Conservation (phyloP, 2,113 vertebrate species). For the Dasypus novemcinctus region DNA sequence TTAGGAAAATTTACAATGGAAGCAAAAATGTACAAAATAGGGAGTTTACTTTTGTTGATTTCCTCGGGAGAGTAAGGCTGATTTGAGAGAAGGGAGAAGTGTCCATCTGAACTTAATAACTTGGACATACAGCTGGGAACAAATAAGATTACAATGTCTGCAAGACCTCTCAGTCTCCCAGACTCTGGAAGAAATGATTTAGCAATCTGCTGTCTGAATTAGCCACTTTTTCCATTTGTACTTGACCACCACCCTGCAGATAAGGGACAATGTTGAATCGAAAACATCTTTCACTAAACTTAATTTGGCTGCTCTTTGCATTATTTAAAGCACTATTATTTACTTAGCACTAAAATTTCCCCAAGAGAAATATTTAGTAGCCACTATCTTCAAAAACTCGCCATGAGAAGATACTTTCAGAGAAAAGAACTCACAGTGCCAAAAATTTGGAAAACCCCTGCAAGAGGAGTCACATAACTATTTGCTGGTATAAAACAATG, state of each 20-base stretch:
- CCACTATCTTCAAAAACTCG: background rate
- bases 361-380: slow-evolving; percentile 26
- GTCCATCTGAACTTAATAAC: background rate
- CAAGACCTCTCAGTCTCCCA: background rate
- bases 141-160: background rate
- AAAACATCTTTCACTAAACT: background rate
- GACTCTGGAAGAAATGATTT: background rate
- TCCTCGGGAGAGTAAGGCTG: background rate
- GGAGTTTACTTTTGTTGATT: background rate
- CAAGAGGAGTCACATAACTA: background rate
- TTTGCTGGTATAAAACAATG: background rate
- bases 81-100: background rate
- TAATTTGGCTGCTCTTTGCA: background rate
- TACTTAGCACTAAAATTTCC: slow-evolving; percentile 17
- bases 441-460: background rate
- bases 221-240: background rate
- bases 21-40: background rate
- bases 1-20: background rate
- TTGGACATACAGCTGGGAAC: background rate
- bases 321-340: background rate
- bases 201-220: background rate
- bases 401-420: background rate
- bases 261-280: background rate
- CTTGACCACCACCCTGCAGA: background rate
- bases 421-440: background rate